These are phyloP conservation scores for Camponotus fellah DNA, from an alignment of 2,888 invertebrate species.

Conservation along the genomic window DNA sequence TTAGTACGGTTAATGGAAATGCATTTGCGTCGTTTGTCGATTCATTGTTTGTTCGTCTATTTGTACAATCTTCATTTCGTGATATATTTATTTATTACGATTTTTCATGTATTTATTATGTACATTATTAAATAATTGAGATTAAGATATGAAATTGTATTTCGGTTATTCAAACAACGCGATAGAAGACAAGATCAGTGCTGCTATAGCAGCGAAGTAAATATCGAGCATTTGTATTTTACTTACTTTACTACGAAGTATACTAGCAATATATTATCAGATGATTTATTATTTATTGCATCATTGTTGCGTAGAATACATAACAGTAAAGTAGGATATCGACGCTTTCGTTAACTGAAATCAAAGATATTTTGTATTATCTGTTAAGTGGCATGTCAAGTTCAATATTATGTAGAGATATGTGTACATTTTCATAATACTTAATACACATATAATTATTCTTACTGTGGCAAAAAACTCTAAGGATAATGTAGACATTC, in stretches of 20 bases:
- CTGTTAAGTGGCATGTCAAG: neutral
- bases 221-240: neutral
- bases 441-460: neutral
- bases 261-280: neutral
- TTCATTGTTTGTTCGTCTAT: neutral
- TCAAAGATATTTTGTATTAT: neutral
- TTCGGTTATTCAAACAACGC: neutral
- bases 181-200: neutral
- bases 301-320: neutral
- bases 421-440: neutral
- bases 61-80: neutral
- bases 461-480: conserved; percentile 10
- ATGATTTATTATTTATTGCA: neutral
- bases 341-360: neutral
- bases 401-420: neutral
- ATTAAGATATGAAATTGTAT: neutral
- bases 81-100: neutral
- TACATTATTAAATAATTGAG: neutral
- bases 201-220: neutral
- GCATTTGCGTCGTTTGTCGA: conserved; percentile 32
- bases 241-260: neutral
- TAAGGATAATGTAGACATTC: neutral
- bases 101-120: neutral
- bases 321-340: conserved; percentile 19
- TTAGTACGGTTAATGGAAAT: conserved; percentile 29